A percentile compares a stretch with the other conserved stretches of the same genome.
phyloP scores from a whole-genome alignment of 2,113 vertebrate species.

The Clarias macrocephalus region DNA sequence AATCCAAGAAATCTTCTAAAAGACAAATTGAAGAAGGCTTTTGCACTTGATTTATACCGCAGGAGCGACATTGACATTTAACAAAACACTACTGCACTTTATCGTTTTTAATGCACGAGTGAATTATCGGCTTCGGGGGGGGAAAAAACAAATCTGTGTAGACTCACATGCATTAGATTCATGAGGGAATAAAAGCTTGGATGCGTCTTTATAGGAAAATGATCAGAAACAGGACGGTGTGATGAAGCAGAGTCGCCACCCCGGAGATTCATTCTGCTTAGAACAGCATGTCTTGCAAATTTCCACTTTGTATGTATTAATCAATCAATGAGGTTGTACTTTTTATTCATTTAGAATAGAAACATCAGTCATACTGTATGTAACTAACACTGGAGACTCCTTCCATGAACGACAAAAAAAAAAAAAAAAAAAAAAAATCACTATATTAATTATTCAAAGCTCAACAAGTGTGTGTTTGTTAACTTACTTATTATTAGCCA shows the following conservation, averaged over 20 bases:
- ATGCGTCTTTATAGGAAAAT: background rate
- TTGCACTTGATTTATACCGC: conserved; percentile 23
- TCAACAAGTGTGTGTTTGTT: background rate
- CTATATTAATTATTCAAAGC: background rate
- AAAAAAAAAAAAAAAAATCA: no score
- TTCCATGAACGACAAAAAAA: no score
- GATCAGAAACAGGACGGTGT: background rate
- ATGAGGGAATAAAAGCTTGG: background rate
- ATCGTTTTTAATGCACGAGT: background rate
- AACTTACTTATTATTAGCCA: background rate
- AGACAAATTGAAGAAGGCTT: conserved; percentile 45
- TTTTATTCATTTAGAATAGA: no score
- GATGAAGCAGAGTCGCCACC: background rate
- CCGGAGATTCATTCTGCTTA: background rate
- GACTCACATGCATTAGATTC: background rate
- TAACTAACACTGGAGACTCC: no score
- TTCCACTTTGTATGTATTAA: background rate
- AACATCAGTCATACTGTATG: no score
- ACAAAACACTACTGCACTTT: conserved; percentile 17
- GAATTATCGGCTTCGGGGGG: background rate
- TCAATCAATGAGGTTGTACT: no score
- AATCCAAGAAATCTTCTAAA: conserved; percentile 49
- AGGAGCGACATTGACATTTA: conserved; percentile 11
- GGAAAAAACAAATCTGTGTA: background rate
- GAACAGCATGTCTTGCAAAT: background rate